Evolutionary conservation across 2,113 vertebrate species (phyloP), one percentile per base, ranked within the genome.

Genomic region (Scomber scombrus): DNA sequence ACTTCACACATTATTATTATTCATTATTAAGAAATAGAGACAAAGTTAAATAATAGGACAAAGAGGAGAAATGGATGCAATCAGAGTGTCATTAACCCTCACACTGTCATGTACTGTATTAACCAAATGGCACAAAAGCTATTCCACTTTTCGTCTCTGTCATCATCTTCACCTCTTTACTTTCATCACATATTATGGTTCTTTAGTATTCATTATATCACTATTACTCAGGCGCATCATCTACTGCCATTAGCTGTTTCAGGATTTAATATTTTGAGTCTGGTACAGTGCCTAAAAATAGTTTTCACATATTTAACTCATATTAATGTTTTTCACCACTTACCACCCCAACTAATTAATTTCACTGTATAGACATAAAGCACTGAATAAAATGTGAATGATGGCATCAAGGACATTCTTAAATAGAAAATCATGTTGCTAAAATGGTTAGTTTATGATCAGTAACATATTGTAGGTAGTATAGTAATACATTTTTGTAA

Each of bases 81-180:
- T 9, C 46, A 21, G 21, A 50, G 5, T 31, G 9, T n/a, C 14
- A 58, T 56, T 56, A 46, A 29, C 54, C 31, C 23, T 34, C 7
- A 34, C 7, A 1, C 26, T 52, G 54, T 47, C 51, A 64, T 21
- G 11, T n/a, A n/a, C n/a, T n/a, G n/a, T 23, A 52, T 75, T 63
- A 69, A 54, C 45, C 49, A 81, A 23, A 80, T 64, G 55, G 7
- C 13, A 9, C 55, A 73, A 45, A 78, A 61, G 26, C 31, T 19
- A 8, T 31, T 82, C 54, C 34, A 67, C 43, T 26, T 56, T 57
- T 0, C 47, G 21, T 31, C 61, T 56, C 6, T 0, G 3, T 63
- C 11, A 18, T 62, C 19, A 11, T 67, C 46, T 55, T 55, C 18
- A 16, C 50, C 34, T 11, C 14, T 50, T 15, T 45, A 3, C 47